Percentiles rank a stretch among this genome's conserved stretches.
phyloP scores from a whole-genome alignment of 2,888 invertebrate species.

The Conchocele bisecta region DNA sequence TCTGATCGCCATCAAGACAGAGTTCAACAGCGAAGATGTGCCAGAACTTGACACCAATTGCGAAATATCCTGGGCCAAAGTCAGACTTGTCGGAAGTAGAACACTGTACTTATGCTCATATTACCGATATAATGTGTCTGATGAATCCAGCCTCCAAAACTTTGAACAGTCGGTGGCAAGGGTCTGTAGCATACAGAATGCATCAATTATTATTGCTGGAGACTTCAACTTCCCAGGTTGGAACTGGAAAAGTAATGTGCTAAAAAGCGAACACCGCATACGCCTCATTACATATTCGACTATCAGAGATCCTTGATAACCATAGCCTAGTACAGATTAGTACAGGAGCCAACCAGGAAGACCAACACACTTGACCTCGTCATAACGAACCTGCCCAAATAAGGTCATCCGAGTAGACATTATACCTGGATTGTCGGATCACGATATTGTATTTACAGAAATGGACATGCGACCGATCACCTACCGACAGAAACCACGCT shows the following conservation, averaged over 20 bases:
- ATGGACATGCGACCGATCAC: not conserved
- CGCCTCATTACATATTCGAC: not conserved
- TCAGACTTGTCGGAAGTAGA: not conserved
- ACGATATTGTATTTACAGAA: conserved; percentile 39
- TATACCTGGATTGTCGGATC: conserved; percentile 51
- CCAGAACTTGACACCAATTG: not conserved
- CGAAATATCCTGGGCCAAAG: conserved; percentile 1
- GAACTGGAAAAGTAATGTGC: conserved; percentile 13
- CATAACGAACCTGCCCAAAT: conserved; percentile 44
- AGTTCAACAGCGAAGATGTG: conserved; percentile 4
- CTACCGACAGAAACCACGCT: conserved; percentile 11
- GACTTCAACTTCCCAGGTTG: conserved; percentile 29
- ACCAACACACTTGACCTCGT: conserved; percentile 46
- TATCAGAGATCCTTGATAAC: conserved; percentile 30
- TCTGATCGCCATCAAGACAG: not conserved
- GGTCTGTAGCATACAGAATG: not conserved
- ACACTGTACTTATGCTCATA: conserved; percentile 7
- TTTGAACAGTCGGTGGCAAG: not conserved
- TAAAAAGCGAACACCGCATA: conserved; percentile 5
- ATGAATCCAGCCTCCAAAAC: conserved; percentile 3
- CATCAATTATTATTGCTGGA: conserved; percentile 7
- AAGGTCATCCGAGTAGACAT: conserved; percentile 8
- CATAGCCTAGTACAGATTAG: conserved; percentile 38
- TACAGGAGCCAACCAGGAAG: conserved; percentile 44
- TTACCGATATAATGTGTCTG: not conserved